Conservation (phyloP, 1,140 invertebrate genomes). For the Kradibia gibbosae region DNA sequence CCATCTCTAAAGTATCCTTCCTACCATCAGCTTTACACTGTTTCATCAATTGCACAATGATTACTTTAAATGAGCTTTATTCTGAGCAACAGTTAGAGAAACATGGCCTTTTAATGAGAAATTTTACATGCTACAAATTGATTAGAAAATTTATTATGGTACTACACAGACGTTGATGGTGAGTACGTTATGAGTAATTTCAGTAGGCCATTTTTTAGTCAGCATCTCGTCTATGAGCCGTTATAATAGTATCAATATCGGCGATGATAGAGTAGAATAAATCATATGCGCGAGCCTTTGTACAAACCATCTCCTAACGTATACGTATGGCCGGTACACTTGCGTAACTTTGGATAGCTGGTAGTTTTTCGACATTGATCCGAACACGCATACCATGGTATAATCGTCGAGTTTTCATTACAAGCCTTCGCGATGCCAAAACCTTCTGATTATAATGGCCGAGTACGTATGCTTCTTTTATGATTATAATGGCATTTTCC, state of each 20-base stretch:
- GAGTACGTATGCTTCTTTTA: not conserved
- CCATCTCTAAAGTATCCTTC: no score
- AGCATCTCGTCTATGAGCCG: slow-evolving; percentile 60
- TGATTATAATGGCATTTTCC: not conserved
- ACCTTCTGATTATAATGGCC: slow-evolving; percentile 23
- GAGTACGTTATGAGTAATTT: slow-evolving; percentile 56
- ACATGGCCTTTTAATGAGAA: no score
- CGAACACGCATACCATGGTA: not conserved
- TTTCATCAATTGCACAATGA: no score
- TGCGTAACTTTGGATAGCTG: not conserved
- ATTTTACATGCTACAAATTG: no score
- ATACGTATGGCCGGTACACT: no score
- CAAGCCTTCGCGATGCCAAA: not conserved
- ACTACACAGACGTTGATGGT: not conserved
- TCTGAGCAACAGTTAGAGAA: no score
- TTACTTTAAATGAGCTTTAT: no score
- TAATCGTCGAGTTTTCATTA: not conserved
- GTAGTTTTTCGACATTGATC: slow-evolving; percentile 38
- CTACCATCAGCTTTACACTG: no score
- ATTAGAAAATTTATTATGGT: slow-evolving; percentile 16
- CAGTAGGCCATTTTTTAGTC: slow-evolving; percentile 59
- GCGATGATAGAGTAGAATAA: slow-evolving; percentile 57
- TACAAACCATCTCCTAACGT: not conserved
- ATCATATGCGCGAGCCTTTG: slow-evolving; percentile 47
- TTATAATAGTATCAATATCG: slow-evolving; percentile 56